Evolutionary conservation across 2,888 invertebrate species (phyloP), one percentile per base, ranked within the genome.

Genomic region (Exocentrus adspersus): DNA sequence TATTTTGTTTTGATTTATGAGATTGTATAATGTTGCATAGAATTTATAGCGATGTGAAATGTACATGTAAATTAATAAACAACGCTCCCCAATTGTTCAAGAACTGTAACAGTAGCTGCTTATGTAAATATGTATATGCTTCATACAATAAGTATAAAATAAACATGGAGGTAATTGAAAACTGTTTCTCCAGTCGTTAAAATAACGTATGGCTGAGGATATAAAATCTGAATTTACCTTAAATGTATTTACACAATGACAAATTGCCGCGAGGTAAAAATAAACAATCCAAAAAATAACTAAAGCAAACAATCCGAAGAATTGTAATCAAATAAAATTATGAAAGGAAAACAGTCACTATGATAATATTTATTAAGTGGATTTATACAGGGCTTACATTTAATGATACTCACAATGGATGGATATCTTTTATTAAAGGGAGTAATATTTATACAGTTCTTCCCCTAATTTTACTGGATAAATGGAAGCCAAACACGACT

Each of bases 401-500:
- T 76, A 76, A 76, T 72, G 74, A 74, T 75, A 75, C 60, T 54
- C 43, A 30, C 60, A 60, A 52, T 52, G 60, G 52, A 59, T 58
- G 59, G 54, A 61, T 54, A 61, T 61, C 57, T 61, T 60, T 54
- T 43, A 20, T 59, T 20, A 61, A 64, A 60, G 68, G 63, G 60
- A 61, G 56, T 43, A 56, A 45, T 70, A 67, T 68, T 67, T 70
- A 68, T 60, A 64, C 53, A 70, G 62, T 63, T 50, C 50, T 65
- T 61, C 75, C 72, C 77, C 72, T 75, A 68, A 74, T 73, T 75
- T 69, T 63, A 65, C 69, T 67, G 73, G 76, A 77, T 78, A 79
- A 80, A 80, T 79, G 78, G 77, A 80, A 79, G 77, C 78, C 75
- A 79, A 79, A 80, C 79, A 79, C 75, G 73, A 67, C 69, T 73